Evolutionary conservation across 2,888 invertebrate species (phyloP).

Genomic region (Torymus texanus): DNA sequence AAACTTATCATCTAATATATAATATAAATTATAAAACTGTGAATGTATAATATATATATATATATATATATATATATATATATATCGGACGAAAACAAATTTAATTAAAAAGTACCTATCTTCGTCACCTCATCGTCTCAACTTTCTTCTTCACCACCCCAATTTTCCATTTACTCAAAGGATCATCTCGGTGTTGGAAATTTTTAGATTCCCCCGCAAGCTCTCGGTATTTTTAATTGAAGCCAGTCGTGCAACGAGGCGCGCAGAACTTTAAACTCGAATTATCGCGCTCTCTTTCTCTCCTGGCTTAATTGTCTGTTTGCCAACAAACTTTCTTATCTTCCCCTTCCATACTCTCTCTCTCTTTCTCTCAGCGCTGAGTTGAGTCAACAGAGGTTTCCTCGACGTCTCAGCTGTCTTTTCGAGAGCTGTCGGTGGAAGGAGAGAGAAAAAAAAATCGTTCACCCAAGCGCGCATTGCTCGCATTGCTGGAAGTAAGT

Average conservation of each 20-base stretch:
- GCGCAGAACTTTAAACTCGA: constrained; percentile 39
- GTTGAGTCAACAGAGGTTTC: constrained; percentile 44
- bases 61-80: too few relatives aligned
- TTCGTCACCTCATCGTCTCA: too few relatives aligned
- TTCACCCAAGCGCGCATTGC: too few relatives aligned
- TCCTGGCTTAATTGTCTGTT: constrained; percentile 41
- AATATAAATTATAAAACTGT: too few relatives aligned
- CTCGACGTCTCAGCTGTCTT: constrained; percentile 14
- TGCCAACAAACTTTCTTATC: constrained; percentile 52
- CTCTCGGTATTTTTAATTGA: constrained; percentile 3
- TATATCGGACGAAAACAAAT: too few relatives aligned
- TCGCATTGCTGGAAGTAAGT: too few relatives aligned
- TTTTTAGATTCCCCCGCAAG: constrained; percentile 9
- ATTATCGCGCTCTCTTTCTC: constrained; percentile 17
- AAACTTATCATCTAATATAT: too few relatives aligned
- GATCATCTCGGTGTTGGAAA: constrained; percentile 7
- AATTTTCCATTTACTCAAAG: neutral
- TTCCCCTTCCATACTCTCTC: neutral
- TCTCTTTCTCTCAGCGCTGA: neutral
- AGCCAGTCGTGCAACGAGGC: neutral
- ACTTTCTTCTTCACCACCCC: too few relatives aligned
- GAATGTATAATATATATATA: too few relatives aligned
- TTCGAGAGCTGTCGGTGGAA: neutral
- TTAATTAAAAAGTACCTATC: too few relatives aligned
- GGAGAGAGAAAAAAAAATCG: neutral